Percentiles rank a stretch among this genome's conserved stretches.
These are phyloP conservation scores for Holacanthella duospinosa DNA, from an alignment of 2,888 invertebrate species.

Conservation along the genomic window DNA sequence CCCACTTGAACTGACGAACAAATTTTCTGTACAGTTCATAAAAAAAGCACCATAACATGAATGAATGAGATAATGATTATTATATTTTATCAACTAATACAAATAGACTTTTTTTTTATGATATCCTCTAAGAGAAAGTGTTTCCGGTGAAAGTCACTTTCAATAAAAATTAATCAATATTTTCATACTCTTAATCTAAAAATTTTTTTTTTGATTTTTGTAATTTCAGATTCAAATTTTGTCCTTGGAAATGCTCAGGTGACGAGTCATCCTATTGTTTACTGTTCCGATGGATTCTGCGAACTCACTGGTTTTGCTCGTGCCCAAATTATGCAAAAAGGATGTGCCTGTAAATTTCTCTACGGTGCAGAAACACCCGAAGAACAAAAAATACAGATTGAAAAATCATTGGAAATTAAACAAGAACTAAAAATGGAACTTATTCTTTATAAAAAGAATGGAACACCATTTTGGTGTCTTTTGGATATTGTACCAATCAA, in stretches of 20 bases:
- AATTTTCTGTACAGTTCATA: no score
- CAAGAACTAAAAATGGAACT: conserved; percentile 87
- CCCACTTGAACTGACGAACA: background rate
- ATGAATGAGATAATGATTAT: background rate
- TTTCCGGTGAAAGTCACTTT: no score
- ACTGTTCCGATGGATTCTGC: conserved; percentile 92
- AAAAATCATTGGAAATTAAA: conserved; percentile 77
- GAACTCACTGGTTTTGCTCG: conserved; percentile 87
- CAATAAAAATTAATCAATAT: no score
- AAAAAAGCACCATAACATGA: background rate
- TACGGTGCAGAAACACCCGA: conserved; percentile 81
- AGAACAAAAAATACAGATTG: conserved; percentile 78
- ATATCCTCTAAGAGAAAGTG: background rate
- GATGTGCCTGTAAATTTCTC: conserved; percentile 87
- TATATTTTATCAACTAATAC: background rate
- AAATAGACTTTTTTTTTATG: background rate
- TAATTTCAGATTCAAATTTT: conserved; percentile 81
- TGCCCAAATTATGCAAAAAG: conserved; percentile 94
- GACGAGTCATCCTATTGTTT: conserved; percentile 77
- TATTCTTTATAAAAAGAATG: conserved; percentile 87
- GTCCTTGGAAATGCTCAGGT: conserved; percentile 93
- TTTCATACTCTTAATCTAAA: no score
- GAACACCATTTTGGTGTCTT: conserved; percentile 87
- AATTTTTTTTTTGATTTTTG: conserved; percentile 18
- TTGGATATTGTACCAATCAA: conserved; percentile 96